Evolutionary conservation across 2,113 vertebrate species (phyloP).

Genomic region (Cricetomys ansorgei): DNA sequence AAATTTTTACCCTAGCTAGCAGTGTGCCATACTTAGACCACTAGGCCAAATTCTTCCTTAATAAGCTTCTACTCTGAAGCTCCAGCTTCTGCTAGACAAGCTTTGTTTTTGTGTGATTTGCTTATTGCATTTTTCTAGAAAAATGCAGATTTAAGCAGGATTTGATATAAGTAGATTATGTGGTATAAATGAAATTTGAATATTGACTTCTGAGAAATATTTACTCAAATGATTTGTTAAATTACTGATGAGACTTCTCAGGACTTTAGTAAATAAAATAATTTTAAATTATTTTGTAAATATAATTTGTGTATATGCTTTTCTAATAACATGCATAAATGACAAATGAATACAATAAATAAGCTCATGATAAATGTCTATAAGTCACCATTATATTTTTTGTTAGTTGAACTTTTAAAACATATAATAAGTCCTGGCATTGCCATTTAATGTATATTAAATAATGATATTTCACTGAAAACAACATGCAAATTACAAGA

Average conservation of each 20-base stretch:
- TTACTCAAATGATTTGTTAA: slow-evolving; percentile 50
- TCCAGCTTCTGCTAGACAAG: neutral
- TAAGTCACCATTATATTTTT: slow-evolving; percentile 47
- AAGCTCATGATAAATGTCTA: neutral
- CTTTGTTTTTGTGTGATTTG: slow-evolving; percentile 10
- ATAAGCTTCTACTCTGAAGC: neutral
- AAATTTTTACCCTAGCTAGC: slow-evolving; percentile 12
- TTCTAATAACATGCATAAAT: slow-evolving; percentile 23
- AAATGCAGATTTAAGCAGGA: slow-evolving; percentile 37
- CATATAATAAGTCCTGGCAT: neutral
- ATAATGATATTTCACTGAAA: slow-evolving; percentile 55
- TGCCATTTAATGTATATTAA: slow-evolving; percentile 43
- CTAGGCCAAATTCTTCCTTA: slow-evolving; percentile 28
- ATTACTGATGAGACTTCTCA: slow-evolving; percentile 40
- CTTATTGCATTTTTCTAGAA: slow-evolving; percentile 29
- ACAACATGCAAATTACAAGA: neutral
- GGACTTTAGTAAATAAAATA: slow-evolving; percentile 46
- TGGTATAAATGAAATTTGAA: slow-evolving; percentile 30
- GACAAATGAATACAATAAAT: slow-evolving; percentile 14
- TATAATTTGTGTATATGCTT: slow-evolving; percentile 11
- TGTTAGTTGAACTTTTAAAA: slow-evolving; percentile 23
- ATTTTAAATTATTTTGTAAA: slow-evolving; percentile 51
- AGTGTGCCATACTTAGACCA: slow-evolving; percentile 19
- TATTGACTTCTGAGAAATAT: slow-evolving; percentile 39
- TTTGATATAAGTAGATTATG: slow-evolving; percentile 3